Evolutionary conservation across 2,888 invertebrate genomes (phyloP), one percentile per base, ranked within the genome.

Genomic region (Drosophila paramelanica): DNA sequence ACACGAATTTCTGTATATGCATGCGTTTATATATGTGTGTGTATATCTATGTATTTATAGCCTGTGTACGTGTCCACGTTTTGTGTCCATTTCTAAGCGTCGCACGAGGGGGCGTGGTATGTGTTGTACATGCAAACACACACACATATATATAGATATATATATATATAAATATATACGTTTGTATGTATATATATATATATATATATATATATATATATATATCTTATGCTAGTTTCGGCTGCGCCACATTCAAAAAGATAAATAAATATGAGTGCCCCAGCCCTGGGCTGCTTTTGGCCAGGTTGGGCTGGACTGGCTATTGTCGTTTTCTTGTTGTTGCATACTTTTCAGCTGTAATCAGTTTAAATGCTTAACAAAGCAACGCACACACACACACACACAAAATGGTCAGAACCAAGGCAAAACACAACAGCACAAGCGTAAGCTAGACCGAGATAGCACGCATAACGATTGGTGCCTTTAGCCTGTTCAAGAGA

Each of bases 321-420:
- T 67, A 67, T 70, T 77, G 76, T 52, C 70, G 67, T 67, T 67
- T 67, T 70, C 59, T 70, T 80, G 73, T 33, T 33, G 33, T 84
- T 79, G 79, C 83, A 81, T 79, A 85, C 82, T 85, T 82, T 85
- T 81, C 71, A 81, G 83, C 82, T 85, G 83, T 85, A 83, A 83
- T 83, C 83, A 75, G 85, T 83, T 83, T 83, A 83, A 83, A 85
- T 82, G 85, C 83, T 85, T 83, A 85, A 81, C 82, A 81, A 81
- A 84, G 81, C 81, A 81, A 78, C 70, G 61, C 69, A 67, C 47
- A 55, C 68, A 62, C 47, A 64, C 46, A 51, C 38, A 50, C 51
- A 51, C 14, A 17, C 27, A 52, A 17, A 53, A 41, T 41, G 52
- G 41, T 41, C 17, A 41, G 3, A 20, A 17, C 41, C 39, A 27